Evolutionary conservation across 1,140 invertebrate species (phyloP).

Genomic region (Drosophila nigromelanica): DNA sequence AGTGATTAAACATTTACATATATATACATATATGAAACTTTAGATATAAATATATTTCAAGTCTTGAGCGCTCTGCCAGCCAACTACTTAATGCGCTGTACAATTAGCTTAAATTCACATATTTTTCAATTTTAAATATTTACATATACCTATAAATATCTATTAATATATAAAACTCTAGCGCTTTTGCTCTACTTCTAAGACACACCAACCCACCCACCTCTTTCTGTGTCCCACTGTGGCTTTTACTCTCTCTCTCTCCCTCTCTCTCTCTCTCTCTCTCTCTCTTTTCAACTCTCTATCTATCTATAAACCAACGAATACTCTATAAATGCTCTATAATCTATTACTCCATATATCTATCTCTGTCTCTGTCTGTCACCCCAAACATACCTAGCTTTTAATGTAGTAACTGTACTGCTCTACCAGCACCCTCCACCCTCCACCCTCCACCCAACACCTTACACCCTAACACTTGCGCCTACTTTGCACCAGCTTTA

Average conservation of each 20-base stretch:
- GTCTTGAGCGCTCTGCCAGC: conserved; percentile 78
- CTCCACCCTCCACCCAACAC: conserved; percentile 29
- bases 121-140: conserved; percentile 61
- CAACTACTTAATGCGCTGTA: conserved; percentile 78
- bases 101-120: conserved; percentile 74
- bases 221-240: conserved; percentile 33
- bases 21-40: conserved; percentile 36
- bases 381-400: conserved; percentile 57
- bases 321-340: conserved; percentile 40
- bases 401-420: conserved; percentile 63
- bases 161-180: conserved; percentile 41
- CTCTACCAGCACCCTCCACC: not conserved
- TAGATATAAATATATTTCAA: conserved; percentile 68
- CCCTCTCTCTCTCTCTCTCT: conserved; percentile 34
- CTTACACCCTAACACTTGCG: conserved; percentile 52
- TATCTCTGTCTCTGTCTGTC: conserved; percentile 40
- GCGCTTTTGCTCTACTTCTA: conserved; percentile 77
- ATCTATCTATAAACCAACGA: conserved; percentile 24
- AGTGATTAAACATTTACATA: conserved; percentile 51
- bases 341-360: conserved; percentile 49
- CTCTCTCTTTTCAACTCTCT: conserved; percentile 51
- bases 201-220: conserved; percentile 40
- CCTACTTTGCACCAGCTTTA: conserved; percentile 72
- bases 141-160: conserved; percentile 17
- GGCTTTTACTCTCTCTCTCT: conserved; percentile 53